A percentile compares a stretch with the other conserved stretches of the same genome.
Evolutionary conservation across 2,113 vertebrate species (phyloP).

Genomic region (Embiotoca jacksoni): DNA sequence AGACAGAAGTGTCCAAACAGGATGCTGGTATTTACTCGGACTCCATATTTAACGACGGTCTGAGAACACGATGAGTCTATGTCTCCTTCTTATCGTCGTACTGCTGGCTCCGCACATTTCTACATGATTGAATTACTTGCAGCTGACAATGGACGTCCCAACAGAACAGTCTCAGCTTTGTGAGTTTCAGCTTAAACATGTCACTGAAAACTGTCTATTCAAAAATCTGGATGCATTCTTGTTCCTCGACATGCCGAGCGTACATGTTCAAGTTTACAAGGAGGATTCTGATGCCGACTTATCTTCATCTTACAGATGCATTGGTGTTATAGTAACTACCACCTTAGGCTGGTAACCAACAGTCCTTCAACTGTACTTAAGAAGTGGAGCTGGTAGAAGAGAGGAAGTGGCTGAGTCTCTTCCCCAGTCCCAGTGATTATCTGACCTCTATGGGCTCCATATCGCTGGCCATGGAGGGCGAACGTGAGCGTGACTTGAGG

Average conservation of each 20-base stretch:
- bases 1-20: neutral
- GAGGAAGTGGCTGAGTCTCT: neutral
- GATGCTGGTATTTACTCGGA: neutral
- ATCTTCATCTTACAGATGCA: too few relatives aligned
- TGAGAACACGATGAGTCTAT: neutral
- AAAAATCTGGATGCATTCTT: neutral
- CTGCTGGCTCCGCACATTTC: conserved; percentile 14
- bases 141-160: conserved; percentile 3
- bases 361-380: neutral
- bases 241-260: conserved; percentile 13
- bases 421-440: neutral
- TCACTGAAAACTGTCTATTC: neutral
- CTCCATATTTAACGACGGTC: neutral
- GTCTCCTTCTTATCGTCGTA: neutral
- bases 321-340: too few relatives aligned
- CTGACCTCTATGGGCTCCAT: conserved; percentile 92
- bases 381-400: neutral
- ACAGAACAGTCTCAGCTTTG: conserved; percentile 1
- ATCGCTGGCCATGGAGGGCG: conserved; percentile 92
- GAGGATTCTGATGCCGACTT: neutral
- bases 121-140: conserved; percentile 24
- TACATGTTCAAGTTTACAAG: neutral
- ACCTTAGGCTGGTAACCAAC: too few relatives aligned
- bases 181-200: conserved; percentile 5
- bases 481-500: conserved; percentile 89